phyloP scores from a whole-genome alignment of 2,113 vertebrate genomes.

The Peromyscus californicus region DNA sequence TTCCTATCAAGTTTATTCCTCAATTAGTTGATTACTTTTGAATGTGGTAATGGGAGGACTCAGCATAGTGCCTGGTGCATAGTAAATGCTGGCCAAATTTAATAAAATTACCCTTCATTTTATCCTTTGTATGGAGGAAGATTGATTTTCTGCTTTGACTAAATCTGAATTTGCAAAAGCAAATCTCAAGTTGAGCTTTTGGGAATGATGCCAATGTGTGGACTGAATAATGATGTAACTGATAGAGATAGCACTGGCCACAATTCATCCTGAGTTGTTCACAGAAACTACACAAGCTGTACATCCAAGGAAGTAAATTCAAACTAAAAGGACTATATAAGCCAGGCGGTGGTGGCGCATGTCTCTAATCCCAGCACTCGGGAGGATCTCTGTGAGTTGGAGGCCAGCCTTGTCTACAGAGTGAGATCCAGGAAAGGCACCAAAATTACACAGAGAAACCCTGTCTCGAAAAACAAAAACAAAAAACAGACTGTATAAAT shows the following conservation, averaged over 20 bases:
- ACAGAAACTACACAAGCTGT: background rate
- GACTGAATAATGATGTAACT: background rate
- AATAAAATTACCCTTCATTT: conserved; percentile 15
- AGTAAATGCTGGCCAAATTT: background rate
- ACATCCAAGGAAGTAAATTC: background rate
- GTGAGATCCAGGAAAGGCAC: too few relatives aligned
- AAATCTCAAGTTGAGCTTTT: conserved; percentile 3
- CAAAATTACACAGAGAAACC: too few relatives aligned
- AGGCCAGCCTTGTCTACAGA: too few relatives aligned
- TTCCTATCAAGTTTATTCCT: background rate
- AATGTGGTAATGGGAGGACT: background rate
- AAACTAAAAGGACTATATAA: too few relatives aligned
- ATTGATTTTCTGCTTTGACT: background rate
- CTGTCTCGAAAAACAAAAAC: too few relatives aligned
- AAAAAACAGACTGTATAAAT: background rate
- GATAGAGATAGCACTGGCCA: background rate
- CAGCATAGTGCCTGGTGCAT: background rate
- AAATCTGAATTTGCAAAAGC: background rate
- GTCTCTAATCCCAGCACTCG: too few relatives aligned
- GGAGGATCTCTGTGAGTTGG: too few relatives aligned
- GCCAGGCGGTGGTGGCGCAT: too few relatives aligned
- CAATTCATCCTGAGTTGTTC: background rate
- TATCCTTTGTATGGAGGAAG: background rate
- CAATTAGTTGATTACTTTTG: background rate
- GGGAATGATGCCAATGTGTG: background rate